Evolutionary conservation across 2,797 vertebrate species (phyloP), one percentile per base, ranked within the genome.

Genomic region (Molothrus ater): DNA sequence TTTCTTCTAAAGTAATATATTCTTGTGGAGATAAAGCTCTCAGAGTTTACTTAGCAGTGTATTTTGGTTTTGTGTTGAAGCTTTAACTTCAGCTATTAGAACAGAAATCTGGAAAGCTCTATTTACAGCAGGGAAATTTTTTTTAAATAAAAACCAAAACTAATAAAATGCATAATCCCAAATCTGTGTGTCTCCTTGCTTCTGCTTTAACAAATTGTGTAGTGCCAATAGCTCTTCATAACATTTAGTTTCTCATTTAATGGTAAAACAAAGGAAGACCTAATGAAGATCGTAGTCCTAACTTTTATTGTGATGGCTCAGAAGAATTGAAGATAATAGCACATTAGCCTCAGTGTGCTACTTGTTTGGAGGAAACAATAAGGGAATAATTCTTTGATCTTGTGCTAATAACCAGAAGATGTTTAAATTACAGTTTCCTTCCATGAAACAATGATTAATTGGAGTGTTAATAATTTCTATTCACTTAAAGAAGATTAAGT

Each of bases 401-500:
- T 87, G 24, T 11, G 17, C 18, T 59, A 80, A 76, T 85, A 91
- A 73, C 59, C 26, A 51, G 22, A 61, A 69, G n/a, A 65, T 2
- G 1, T 68, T 84, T 74, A 81, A 89, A 36, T 91, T 81, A 31
- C n/a, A 56, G 18, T 45, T 92, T 82, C 45, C 18, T 91, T 87
- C 18, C 15, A 34, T 34, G 9, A 65, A 94, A 54, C 31, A 80
- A 18, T 71, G 26, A 57, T 81, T 88, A 72, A 90, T 90, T 88
- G 64, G 13, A 79, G 17, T 45, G 29, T 69, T 93, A 86, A 69
- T 81, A 72, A 70, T 88, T 93, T 73, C 53, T 85, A 5, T 70
- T 94, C 40, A 64, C 32, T 92, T 91, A 61, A 74, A 80, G 36
- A 83, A 51, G 48, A 60, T 87, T 93, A 63, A 66, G 48, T 86